Conservation (phyloP, 2,888 invertebrate genomes). For the Pimpla rufipes region DNA sequence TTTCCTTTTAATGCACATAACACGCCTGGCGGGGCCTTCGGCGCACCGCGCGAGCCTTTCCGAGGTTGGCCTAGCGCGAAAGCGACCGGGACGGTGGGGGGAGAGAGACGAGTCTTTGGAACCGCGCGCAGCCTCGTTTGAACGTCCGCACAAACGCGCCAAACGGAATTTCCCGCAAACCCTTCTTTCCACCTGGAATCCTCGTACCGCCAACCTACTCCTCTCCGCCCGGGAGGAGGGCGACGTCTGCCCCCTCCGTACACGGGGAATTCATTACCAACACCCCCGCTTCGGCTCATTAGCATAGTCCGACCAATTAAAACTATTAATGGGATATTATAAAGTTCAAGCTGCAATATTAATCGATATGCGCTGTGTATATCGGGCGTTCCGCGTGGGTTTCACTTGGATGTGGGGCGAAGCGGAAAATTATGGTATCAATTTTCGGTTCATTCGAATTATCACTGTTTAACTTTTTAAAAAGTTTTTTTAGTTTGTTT, state of each 20-base stretch:
- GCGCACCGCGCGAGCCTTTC: conserved; percentile 5
- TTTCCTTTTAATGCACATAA: conserved; percentile 26
- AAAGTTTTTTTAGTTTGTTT: no score
- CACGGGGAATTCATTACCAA: conserved; percentile 14
- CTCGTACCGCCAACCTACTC: conserved; percentile 6
- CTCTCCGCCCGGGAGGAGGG: neutral
- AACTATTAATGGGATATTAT: conserved; percentile 49
- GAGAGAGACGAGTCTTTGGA: neutral
- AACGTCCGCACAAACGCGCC: conserved; percentile 22
- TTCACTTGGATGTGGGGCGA: neutral
- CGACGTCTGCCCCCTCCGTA: no score
- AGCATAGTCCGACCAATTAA: conserved; percentile 54
- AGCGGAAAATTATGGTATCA: no score
- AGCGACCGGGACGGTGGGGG: neutral
- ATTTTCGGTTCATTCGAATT: neutral
- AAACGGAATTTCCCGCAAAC: conserved; percentile 20
- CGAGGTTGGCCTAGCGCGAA: conserved; percentile 14
- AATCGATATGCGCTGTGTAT: conserved; percentile 12
- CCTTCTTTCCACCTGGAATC: conserved; percentile 33
- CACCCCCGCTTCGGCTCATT: conserved; percentile 31
- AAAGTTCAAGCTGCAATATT: conserved; percentile 20
- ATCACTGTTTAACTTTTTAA: no score
- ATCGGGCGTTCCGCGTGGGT: neutral
- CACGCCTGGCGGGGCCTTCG: conserved; percentile 3
- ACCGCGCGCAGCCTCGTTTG: conserved; percentile 24